Evolutionary conservation across 2,113 vertebrate species (phyloP).

Genomic region (Pungitius pungitius): DNA sequence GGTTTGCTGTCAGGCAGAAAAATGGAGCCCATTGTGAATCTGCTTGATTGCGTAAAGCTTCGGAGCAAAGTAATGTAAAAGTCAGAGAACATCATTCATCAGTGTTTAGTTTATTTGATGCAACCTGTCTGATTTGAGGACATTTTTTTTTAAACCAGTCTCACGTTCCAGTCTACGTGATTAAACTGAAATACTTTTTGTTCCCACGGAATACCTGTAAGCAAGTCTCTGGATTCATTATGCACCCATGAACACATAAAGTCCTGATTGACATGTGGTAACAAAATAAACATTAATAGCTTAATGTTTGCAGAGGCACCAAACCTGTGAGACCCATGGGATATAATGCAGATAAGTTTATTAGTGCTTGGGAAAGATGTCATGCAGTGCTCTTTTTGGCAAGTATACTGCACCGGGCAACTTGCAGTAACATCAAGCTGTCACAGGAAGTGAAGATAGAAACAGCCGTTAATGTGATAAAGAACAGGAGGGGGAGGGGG

Average conservation of each 20-base stretch:
- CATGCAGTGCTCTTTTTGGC: conserved; percentile 26
- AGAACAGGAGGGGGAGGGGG: conserved; percentile 12
- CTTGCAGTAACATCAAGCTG: conserved; percentile 54
- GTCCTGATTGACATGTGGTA: conserved; percentile 47
- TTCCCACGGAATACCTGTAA: conserved; percentile 50
- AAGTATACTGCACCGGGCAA: conserved; percentile 38
- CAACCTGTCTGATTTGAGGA: background rate
- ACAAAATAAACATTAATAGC: conserved; percentile 50
- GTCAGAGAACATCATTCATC: background rate
- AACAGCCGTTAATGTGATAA: conserved; percentile 50
- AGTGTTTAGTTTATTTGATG: background rate
- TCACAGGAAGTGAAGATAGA: conserved; percentile 35
- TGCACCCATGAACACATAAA: conserved; percentile 20
- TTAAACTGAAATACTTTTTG: background rate
- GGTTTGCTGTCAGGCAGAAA: conserved; percentile 50
- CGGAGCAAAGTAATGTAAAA: conserved; percentile 12
- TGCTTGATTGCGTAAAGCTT: conserved; percentile 50
- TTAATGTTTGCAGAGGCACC: conserved; percentile 38
- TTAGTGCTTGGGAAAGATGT: conserved; percentile 47
- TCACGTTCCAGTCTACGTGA: background rate
- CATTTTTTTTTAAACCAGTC: too few species aligned
- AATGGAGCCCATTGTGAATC: conserved; percentile 58
- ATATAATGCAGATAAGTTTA: conserved; percentile 34
- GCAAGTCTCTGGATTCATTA: conserved; percentile 1
- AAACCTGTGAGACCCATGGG: conserved; percentile 19